Percentiles rank a stretch among this genome's conserved stretches.
Evolutionary conservation across 2,113 vertebrate species (phyloP).

Genomic region (Xiphophorus maculatus): DNA sequence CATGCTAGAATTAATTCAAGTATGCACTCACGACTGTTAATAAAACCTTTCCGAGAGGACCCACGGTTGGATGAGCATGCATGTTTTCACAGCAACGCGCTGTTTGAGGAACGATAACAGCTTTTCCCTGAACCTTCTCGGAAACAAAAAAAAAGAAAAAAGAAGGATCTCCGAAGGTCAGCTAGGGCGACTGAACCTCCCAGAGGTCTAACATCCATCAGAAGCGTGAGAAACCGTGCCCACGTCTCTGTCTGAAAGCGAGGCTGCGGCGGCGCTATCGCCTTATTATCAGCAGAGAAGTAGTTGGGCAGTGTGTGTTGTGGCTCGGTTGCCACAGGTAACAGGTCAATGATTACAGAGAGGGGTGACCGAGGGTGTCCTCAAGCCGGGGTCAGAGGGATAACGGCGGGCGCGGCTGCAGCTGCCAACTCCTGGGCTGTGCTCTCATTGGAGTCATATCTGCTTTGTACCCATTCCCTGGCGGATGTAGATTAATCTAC

Average conservation of each 20-base stretch:
- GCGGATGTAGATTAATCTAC: too few species aligned
- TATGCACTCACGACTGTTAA: not conserved
- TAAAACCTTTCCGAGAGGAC: conserved; percentile 25
- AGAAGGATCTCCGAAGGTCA: not conserved
- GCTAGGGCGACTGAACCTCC: not conserved
- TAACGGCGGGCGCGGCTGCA: conserved; percentile 24
- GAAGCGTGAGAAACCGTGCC: conserved; percentile 1
- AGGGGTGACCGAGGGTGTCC: conserved; percentile 62
- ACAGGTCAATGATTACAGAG: conserved; percentile 79
- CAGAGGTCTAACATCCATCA: conserved; percentile 8
- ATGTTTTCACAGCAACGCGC: conserved; percentile 34
- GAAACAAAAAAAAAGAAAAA: not conserved
- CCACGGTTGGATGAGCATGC: conserved; percentile 29
- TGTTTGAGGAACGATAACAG: conserved; percentile 12
- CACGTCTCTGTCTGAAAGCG: not conserved
- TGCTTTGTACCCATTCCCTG: not conserved
- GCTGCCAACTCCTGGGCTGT: conserved; percentile 48
- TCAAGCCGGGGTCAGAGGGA: conserved; percentile 66
- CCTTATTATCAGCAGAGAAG: conserved; percentile 47
- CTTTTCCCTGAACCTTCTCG: not conserved
- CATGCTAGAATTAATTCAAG: not conserved
- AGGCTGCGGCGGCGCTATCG: not conserved
- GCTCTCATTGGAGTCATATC: conserved; percentile 41
- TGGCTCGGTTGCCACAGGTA: conserved; percentile 64
- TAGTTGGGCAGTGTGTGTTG: conserved; percentile 60